phyloP scores from a whole-genome alignment of 2,888 invertebrate species.

The Blastobasis adustella region DNA sequence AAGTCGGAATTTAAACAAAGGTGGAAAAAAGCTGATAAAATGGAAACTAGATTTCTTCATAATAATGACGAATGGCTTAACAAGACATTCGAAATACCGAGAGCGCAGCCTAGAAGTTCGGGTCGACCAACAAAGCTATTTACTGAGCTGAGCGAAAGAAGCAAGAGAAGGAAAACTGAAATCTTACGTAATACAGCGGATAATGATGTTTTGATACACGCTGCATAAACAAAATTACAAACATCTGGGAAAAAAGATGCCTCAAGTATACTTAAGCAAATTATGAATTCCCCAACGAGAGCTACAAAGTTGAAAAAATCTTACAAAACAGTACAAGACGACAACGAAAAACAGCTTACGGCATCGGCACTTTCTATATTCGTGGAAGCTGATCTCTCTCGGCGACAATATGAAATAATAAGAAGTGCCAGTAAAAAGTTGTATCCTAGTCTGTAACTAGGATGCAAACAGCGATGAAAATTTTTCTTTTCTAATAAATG shows the following conservation, averaged over 20 bases:
- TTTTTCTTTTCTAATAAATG: no score
- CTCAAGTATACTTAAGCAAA: background rate
- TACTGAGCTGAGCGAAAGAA: background rate
- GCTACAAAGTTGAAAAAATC: background rate
- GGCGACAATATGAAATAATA: background rate
- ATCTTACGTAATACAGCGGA: no score
- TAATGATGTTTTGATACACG: no score
- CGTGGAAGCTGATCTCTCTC: slow-evolving; percentile 1
- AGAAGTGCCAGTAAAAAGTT: background rate
- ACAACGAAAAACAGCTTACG: no score
- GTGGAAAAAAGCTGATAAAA: background rate
- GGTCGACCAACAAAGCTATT: background rate
- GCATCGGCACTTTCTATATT: background rate
- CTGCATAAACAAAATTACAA: no score
- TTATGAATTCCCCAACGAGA: background rate
- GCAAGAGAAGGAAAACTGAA: no score
- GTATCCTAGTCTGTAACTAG: no score
- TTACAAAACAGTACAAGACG: no score
- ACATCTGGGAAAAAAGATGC: background rate
- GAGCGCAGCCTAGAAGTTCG: background rate
- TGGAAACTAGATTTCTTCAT: background rate
- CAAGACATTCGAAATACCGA: slow-evolving; percentile 1
- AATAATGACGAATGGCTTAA: background rate
- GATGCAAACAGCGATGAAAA: no score
- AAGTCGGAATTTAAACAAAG: background rate